These are phyloP conservation scores for Drusus annulatus DNA, from an alignment of 1,140 invertebrate species.

Conservation along the genomic window DNA sequence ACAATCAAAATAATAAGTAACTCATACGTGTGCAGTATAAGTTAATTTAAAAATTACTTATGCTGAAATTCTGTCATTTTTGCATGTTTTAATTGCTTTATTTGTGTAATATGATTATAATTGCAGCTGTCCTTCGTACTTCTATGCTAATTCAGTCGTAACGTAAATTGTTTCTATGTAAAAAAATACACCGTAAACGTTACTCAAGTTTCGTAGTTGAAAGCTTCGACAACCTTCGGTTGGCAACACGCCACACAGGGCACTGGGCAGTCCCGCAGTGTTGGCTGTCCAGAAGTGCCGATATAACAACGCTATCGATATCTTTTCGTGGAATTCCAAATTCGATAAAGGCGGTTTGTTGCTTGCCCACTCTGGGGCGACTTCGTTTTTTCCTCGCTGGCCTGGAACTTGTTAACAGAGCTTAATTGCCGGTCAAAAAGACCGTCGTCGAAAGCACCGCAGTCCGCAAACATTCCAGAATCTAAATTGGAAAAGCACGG, in stretches of 20 bases:
- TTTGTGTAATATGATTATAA: too few species aligned
- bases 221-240: background rate
- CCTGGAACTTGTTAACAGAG: slow-evolving; percentile 41
- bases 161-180: too few species aligned
- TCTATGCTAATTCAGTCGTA: too few species aligned
- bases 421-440: slow-evolving; percentile 44
- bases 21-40: too few species aligned
- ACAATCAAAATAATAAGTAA: too few species aligned
- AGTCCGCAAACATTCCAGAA: slow-evolving; percentile 36
- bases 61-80: too few species aligned
- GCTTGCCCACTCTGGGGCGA: slow-evolving; percentile 17
- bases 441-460: slow-evolving; percentile 28
- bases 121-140: too few species aligned
- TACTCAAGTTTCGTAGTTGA: background rate
- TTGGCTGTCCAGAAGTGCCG: background rate
- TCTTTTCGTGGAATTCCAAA: slow-evolving; percentile 35
- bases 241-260: background rate
- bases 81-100: too few species aligned
- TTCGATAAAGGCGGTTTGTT: slow-evolving; percentile 31
- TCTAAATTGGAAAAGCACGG: slow-evolving; percentile 39
- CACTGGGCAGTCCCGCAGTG: too few species aligned
- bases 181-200: too few species aligned
- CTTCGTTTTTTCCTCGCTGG: slow-evolving; percentile 20
- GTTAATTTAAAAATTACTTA: too few species aligned
- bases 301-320: slow-evolving; percentile 27